These are phyloP conservation scores for Creontiades dilutus DNA, from an alignment of 2,888 invertebrate species.

Conservation along the genomic window DNA sequence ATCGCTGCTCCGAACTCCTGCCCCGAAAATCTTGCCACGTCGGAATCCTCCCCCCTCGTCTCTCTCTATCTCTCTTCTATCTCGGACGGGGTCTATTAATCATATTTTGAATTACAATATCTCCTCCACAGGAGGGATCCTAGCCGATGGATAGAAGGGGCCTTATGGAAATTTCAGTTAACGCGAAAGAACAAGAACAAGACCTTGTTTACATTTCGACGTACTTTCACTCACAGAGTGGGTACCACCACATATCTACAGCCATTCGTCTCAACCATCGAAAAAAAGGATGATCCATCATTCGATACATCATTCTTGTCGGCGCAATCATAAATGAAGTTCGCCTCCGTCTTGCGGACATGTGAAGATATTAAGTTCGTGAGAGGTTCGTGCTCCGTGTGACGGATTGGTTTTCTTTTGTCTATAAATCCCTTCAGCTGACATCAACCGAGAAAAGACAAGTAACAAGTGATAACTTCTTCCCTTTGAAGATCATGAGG, in stretches of 20 bases:
- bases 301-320: not conserved
- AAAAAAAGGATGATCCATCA: not conserved
- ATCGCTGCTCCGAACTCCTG: slow-evolving; percentile 44
- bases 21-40: not conserved
- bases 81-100: slow-evolving; percentile 39
- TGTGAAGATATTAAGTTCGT: not conserved
- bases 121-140: not conserved
- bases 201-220: slow-evolving; percentile 57
- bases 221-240: not conserved
- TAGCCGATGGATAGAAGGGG: slow-evolving; percentile 7
- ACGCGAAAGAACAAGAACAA: slow-evolving; percentile 45
- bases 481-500: too few relatives aligned
- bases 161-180: slow-evolving; percentile 56
- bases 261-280: not conserved
- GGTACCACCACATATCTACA: not conserved
- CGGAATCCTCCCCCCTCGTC: not conserved
- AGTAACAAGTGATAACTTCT: too few relatives aligned
- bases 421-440: not conserved
- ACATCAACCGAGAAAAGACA: too few relatives aligned
- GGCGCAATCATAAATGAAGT: not conserved
- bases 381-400: not conserved
- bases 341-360: not conserved
- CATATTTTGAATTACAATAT: slow-evolving; percentile 64
- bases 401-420: not conserved
- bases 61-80: too few relatives aligned